Percentiles rank a stretch among this genome's conserved stretches.
phyloP scores from a whole-genome alignment of 2,113 vertebrate species.

The Cyprinodon brontotheroides region DNA sequence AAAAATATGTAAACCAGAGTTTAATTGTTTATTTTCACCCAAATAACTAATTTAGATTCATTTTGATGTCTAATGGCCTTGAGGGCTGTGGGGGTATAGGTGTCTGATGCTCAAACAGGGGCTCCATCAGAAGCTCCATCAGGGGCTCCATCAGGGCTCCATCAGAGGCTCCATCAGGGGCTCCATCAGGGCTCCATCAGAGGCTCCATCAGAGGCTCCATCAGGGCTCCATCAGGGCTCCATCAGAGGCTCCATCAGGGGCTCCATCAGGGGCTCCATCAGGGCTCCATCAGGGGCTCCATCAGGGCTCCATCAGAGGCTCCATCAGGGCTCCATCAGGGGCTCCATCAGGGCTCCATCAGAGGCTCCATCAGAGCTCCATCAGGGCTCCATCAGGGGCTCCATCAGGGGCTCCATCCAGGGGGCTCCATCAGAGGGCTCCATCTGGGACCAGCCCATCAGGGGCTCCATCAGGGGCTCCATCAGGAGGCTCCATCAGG shows the following conservation, averaged over 20 bases:
- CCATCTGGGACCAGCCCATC: no score
- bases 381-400: no score
- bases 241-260: background rate
- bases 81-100: no score
- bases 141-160: background rate
- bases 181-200: background rate
- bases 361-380: no score
- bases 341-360: background rate
- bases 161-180: background rate
- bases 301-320: background rate
- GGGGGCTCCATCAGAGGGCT: background rate
- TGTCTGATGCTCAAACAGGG: no score
- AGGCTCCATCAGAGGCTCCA: no score
- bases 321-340: background rate
- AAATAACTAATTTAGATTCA: no score
- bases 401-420: background rate
- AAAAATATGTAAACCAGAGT: no score
- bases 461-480: background rate
- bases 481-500: background rate
- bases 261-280: background rate
- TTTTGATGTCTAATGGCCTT: no score
- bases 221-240: conserved; percentile 2
- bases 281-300: background rate
- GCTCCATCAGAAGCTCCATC: background rate
- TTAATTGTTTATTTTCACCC: no score